Percentiles rank a stretch among this genome's conserved stretches.
phyloP scores from a whole-genome alignment of 2,113 vertebrate genomes.

The Miniopterus natalensis region DNA sequence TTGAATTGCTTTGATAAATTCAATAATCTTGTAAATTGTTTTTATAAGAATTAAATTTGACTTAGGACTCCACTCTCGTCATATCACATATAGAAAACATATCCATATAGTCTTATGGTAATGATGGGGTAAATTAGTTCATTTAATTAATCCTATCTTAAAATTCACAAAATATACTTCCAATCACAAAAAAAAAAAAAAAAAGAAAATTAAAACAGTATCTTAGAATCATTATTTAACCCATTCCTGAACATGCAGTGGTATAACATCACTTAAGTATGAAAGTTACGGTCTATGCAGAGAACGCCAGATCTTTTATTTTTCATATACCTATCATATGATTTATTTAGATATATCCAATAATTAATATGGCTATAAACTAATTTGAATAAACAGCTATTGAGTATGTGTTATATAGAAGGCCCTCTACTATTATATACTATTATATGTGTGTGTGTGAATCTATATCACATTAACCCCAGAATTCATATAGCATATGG shows the following conservation, averaged over 20 bases:
- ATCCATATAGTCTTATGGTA: neutral
- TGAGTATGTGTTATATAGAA: neutral
- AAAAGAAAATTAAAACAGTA: neutral
- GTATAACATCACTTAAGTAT: neutral
- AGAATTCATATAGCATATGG: neutral
- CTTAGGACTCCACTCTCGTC: no score
- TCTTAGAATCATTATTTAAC: neutral
- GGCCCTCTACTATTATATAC: neutral
- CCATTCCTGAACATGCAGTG: neutral
- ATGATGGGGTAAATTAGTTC: neutral
- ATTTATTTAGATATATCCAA: neutral
- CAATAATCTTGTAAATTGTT: neutral
- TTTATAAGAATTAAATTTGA: neutral
- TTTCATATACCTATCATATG: neutral
- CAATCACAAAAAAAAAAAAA: neutral
- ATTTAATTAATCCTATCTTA: neutral
- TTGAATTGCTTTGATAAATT: neutral
- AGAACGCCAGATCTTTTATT: neutral
- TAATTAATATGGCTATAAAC: neutral
- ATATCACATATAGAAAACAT: neutral
- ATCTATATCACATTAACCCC: neutral
- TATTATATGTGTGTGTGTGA: fast-evolving
- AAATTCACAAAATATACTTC: neutral
- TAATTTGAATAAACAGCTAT: neutral
- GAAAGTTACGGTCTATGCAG: neutral